These are phyloP conservation scores for Crotalus tigris DNA, from an alignment of 2,113 vertebrate genomes.

Conservation along the genomic window DNA sequence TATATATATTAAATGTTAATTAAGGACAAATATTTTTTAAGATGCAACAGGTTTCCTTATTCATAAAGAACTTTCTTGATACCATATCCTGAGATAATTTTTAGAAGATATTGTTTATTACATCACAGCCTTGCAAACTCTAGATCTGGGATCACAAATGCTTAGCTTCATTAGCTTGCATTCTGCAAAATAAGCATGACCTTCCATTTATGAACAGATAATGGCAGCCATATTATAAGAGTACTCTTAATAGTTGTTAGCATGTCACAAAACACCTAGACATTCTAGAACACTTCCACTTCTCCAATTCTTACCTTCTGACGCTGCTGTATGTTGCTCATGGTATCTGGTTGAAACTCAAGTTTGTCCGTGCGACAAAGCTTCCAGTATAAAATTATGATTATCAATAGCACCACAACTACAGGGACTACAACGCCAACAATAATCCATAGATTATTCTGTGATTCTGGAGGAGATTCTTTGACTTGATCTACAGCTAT, in stretches of 20 bases:
- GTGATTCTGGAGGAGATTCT: conserved; percentile 72
- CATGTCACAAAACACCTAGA: not conserved
- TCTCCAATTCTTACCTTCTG: conserved; percentile 81
- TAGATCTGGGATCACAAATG: not conserved
- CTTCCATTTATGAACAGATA: not conserved
- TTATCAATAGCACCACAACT: conserved; percentile 84
- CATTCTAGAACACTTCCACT: not conserved
- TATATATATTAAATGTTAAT: conserved; percentile 3
- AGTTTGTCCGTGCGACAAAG: conserved; percentile 95
- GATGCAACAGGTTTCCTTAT: not conserved
- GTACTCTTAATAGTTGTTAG: not conserved
- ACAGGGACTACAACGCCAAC: conserved; percentile 90
- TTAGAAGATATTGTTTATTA: too few species aligned
- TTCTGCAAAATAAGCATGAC: not conserved
- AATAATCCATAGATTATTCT: conserved; percentile 90
- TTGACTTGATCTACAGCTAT: conserved; percentile 86
- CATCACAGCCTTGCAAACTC: not conserved
- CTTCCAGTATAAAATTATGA: conserved; percentile 96
- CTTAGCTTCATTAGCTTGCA: not conserved
- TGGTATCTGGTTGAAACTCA: conserved; percentile 94
- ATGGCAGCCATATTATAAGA: not conserved
- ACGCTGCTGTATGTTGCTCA: conserved; percentile 90
- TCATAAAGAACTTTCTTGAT: not conserved
- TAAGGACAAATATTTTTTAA: conserved; percentile 1
- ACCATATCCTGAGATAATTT: not conserved